Evolutionary conservation across 2,797 vertebrate species (phyloP), one percentile per base, ranked within the genome.

Genomic region (Acipenser oxyrinchus): DNA sequence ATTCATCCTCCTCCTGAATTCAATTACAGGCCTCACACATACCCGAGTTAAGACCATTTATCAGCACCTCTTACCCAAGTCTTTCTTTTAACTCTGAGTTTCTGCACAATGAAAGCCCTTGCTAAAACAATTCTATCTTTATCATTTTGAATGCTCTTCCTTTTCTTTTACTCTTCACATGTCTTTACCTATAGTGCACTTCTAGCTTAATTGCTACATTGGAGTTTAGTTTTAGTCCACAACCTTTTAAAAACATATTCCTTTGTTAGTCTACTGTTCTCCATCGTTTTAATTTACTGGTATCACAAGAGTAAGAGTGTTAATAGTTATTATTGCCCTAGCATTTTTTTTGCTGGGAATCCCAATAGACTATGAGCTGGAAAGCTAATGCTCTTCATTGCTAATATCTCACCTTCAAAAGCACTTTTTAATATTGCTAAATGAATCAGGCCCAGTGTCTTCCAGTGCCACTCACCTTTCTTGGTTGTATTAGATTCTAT

Each of bases 381-480:
- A 13, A 58, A 6, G 55, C 12, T n/a, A 7, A 13, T 7, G 15
- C 15, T 7, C 12, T n/a, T 58, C 15, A 58, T 58, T 58, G 55
- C 12, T 7, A 58, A 58, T 13, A 58, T 58, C 15, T 13, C 55
- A 11, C 10, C 55, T 58, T 13, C 37, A 37, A 58, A 58, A 58
- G 55, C 55, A 58, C 55, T 58, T 58, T 53, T 58, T 58, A 58
- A 58, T 7, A 58, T 58, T 58, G 12, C 55, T 58, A 58, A 58
- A n/a, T n/a, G 12, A 58, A 58, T 58, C 12, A 58, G 15, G 7
- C 6, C 10, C 4, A 58, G 10, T n/a, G 12, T 58, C 12, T n/a
- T 58, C 55, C 15, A 13, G 12, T 2, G 12, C 12, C 12, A 4
- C 12, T 58, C 55, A 58, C 3, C 15, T 58, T 58, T 7, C 3